Conservation (phyloP, 2,888 invertebrate genomes). For the Polia nebulosa region DNA sequence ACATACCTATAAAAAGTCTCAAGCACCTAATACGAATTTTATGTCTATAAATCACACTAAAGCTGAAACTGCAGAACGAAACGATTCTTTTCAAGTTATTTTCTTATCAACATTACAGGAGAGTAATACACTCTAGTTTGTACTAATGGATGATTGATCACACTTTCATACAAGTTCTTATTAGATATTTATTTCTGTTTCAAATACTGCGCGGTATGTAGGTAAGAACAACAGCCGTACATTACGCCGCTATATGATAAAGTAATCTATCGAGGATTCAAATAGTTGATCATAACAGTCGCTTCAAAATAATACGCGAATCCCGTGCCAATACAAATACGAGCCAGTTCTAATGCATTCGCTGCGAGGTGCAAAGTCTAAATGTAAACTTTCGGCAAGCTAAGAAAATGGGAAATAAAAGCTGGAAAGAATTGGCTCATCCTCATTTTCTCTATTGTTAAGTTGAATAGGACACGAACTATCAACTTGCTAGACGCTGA, state of each 20-base stretch:
- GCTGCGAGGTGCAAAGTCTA: constrained; percentile 80
- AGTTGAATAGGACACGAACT: constrained; percentile 88
- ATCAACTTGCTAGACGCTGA: constrained; percentile 87
- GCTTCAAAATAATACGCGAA: constrained; percentile 78
- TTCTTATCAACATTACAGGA: constrained; percentile 57
- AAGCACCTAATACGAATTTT: constrained; percentile 59
- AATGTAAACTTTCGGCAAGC: constrained; percentile 86
- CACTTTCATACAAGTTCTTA: constrained; percentile 53
- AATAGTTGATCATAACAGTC: constrained; percentile 83
- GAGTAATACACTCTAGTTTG: constrained; percentile 54
- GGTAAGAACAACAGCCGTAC: constrained; percentile 70
- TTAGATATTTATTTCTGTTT: constrained; percentile 61
- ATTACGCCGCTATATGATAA: constrained; percentile 64
- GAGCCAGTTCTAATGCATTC: constrained; percentile 85
- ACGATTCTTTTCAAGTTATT: constrained; percentile 60
- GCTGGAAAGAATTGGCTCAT: constrained; percentile 88
- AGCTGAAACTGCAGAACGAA: constrained; percentile 54
- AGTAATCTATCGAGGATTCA: constrained; percentile 76
- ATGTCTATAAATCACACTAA: constrained; percentile 64
- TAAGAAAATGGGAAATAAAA: constrained; percentile 86
- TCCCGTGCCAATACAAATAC: constrained; percentile 86
- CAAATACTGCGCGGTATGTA: constrained; percentile 60
- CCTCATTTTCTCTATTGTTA: constrained; percentile 90
- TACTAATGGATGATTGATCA: constrained; percentile 62
- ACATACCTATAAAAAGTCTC: constrained; percentile 50